Evolutionary conservation across 1,140 invertebrate genomes (phyloP).

Genomic region (Prorops nasuta): DNA sequence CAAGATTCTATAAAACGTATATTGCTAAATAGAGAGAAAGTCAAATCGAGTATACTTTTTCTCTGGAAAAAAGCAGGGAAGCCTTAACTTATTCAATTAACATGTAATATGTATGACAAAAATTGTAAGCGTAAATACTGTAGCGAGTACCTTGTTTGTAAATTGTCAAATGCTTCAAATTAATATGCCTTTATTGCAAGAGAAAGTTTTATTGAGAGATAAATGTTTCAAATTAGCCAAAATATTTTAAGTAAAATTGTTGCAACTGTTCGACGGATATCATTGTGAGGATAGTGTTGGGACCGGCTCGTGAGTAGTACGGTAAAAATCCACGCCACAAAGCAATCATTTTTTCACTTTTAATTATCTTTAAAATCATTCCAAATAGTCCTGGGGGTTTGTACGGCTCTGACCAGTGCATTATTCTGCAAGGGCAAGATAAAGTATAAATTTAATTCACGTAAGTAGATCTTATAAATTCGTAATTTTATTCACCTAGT

Average conservation of each 20-base stretch:
- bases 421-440: slow-evolving; percentile 68
- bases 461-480: too few species aligned
- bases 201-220: too few species aligned
- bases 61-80: too few species aligned
- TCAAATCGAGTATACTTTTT: too few species aligned
- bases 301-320: slow-evolving; percentile 87
- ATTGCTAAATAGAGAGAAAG: not conserved
- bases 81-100: too few species aligned
- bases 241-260: slow-evolving; percentile 1
- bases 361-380: slow-evolving; percentile 75
- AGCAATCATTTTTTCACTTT: slow-evolving; percentile 86
- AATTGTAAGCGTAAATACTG: too few species aligned
- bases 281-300: slow-evolving; percentile 95
- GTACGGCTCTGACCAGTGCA: slow-evolving; percentile 87
- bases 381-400: slow-evolving; percentile 83
- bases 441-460: not conserved
- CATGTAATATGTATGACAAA: too few species aligned
- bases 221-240: not conserved
- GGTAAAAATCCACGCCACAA: slow-evolving; percentile 98
- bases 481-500: slow-evolving; percentile 66
- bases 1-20: slow-evolving; percentile 35
- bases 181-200: too few species aligned
- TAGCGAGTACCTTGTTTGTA: too few species aligned
- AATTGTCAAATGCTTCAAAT: too few species aligned
- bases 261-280: slow-evolving; percentile 85